Conservation (phyloP, 2,888 invertebrate genomes). For the Alentia gelatinosa region DNA sequence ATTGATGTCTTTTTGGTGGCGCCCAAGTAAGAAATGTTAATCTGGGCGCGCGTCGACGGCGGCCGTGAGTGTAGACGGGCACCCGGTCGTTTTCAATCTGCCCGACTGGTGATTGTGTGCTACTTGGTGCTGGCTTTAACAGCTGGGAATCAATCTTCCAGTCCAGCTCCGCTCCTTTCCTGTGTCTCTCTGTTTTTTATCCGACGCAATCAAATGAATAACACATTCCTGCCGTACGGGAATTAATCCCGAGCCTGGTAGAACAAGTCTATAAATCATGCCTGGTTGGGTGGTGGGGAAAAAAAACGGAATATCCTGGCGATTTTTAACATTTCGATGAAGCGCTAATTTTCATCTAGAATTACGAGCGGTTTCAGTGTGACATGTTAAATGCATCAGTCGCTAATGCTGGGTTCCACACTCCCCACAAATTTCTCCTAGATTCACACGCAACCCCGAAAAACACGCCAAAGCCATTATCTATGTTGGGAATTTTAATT, state of each 20-base stretch:
- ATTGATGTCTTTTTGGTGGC: background rate
- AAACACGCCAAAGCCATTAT: constrained; percentile 24
- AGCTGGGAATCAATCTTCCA: constrained; percentile 39
- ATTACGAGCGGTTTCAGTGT: background rate
- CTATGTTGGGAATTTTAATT: constrained; percentile 45
- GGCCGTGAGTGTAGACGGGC: background rate
- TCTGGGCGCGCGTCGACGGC: background rate
- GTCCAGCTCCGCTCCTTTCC: background rate
- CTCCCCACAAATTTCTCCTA: constrained; percentile 4
- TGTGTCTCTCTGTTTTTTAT: background rate
- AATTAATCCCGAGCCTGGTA: constrained; percentile 1
- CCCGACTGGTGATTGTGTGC: background rate
- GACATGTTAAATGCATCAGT: constrained; percentile 21
- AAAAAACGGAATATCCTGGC: background rate
- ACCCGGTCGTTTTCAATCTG: background rate
- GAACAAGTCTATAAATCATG: constrained; percentile 43
- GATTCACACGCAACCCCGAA: background rate
- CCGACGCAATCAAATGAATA: constrained; percentile 24
- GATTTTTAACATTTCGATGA: constrained; percentile 1
- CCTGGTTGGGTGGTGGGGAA: background rate
- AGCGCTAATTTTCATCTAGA: constrained; percentile 27
- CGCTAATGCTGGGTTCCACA: background rate
- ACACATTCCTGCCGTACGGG: constrained; percentile 3
- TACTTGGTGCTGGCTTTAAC: background rate
- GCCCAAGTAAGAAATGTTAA: background rate